Conservation (phyloP, 2,113 vertebrate species). For the Pterocles gutturalis region DNA sequence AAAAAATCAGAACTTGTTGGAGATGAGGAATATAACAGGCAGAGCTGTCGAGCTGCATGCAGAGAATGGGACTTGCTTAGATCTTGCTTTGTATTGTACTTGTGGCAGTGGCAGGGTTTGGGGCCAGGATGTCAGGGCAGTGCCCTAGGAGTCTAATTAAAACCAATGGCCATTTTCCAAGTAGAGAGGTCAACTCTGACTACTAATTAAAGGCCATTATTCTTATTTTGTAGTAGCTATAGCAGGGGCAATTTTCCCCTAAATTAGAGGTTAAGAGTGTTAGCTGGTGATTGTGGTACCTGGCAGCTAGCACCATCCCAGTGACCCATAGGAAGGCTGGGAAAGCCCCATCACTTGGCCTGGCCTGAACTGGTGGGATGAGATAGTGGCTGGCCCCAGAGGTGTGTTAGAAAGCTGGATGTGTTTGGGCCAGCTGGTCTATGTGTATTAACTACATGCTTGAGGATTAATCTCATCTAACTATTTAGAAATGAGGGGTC, state of each 20-base stretch:
- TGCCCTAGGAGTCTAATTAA: constrained; percentile 17
- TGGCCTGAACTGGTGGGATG: not conserved
- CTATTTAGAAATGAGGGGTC: not conserved
- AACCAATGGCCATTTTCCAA: not conserved
- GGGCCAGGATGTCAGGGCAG: not conserved
- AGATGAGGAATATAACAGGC: constrained; percentile 41
- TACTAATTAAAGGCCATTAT: constrained; percentile 13
- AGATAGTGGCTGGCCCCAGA: not conserved
- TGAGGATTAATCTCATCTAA: not conserved
- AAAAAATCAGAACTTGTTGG: not conserved
- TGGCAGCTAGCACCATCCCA: not conserved
- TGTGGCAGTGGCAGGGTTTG: not conserved
- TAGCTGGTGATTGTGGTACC: not conserved
- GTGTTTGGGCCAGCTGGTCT: not conserved
- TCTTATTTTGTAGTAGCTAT: not conserved
- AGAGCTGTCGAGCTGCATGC: not conserved
- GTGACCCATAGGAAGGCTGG: accelerated
- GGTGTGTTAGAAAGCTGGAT: not conserved
- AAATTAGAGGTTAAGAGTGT: not conserved
- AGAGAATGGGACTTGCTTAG: not conserved
- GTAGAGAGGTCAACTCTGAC: not conserved
- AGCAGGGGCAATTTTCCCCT: not conserved
- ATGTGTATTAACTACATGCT: not conserved
- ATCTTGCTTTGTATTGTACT: not conserved
- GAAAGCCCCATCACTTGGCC: not conserved